Base-by-base conservation (phyloP, 2,888 invertebrate species). In the Kryphioiulus occultus region DNA sequence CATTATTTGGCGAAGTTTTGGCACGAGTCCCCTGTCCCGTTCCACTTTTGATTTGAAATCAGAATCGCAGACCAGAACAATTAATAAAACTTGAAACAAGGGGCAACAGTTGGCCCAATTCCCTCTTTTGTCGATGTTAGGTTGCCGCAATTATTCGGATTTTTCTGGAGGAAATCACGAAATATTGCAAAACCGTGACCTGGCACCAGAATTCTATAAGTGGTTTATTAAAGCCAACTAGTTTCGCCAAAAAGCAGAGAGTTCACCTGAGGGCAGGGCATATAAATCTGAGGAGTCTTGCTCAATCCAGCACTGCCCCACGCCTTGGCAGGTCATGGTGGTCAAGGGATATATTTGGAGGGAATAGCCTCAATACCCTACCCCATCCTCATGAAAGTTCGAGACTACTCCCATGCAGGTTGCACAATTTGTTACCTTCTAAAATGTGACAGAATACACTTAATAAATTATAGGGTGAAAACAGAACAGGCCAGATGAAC, bases 21-120 rank as follows among this genome's bases (percentile, higher is more conserved):
- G 78, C 78, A 78, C 78, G 78, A 78, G 30, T 30, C 78, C 78
- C 78, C 30, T 15, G 78, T 30, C 78, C 9, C 26, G 78, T 78
- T 30, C 78, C 30, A 78, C 26, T 78, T 78, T 78, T 9, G 30
- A 30, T 17, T 68, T 68, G n/a, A 30, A 30, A 78, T 26, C 78
- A 22, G 17, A 30, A 7, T 78, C 22, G 26, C 30, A 12, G 30
- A 78, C 78, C 78, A 78, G 26, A 78, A 78, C 78, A 78, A 78
- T 78, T 78, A 78, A 30, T 78, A 78, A 78, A 78, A 78, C 30
- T 78, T 30, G 78, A 30, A 78, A 78, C 78, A 78, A 12, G 78
- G 78, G 78, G 30, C 78, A 78, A 78, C 7, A 30, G 78, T 78
- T 78, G 78, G 30, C 78, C 78, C 78, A 78, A 78, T 78, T 78